Base-by-base conservation (phyloP, 2,113 vertebrate species). In the Mystacornis crossleyi region DNA sequence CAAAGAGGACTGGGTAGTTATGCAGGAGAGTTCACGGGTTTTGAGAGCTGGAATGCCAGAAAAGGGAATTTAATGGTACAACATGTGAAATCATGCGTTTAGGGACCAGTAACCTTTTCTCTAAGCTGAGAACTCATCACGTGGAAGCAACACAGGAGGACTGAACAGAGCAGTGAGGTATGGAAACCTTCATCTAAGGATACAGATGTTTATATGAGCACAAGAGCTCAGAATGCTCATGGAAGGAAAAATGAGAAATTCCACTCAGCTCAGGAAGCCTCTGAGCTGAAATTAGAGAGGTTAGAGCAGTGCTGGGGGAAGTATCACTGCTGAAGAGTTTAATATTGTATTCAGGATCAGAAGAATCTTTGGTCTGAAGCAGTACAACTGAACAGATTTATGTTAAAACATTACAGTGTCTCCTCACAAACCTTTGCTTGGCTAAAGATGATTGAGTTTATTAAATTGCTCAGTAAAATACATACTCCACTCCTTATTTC, bases 51-150 rank as follows among this genome's bases (percentile, higher is more conserved):
- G 62, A 80, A 82, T 70, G 54, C 45, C 67, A 92, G 50, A 80
- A 93, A 50, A 81, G 2, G 20, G 55, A 78, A 81, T 69, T 70
- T n/a, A 74, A 28, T 31, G 80, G 74, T 8, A 66, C 31, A 65
- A 60, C 23, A 45, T 29, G 62, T 73, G 86, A 97, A 95, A 81
- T 73, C 50, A 42, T 48, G 78, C 19, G 0, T 88, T 90, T 62
- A 83, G 54, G 45, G 64, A 86, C 71, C 6, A 0, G 62, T 19
- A 90, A 69, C 67, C 75, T 90, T 73, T 70, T 20, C 82, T 92
- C 82, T 60, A 95, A 92, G 60, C 75, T 67, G 82, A 95, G 80
- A 89, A 55, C 33, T 64, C 69, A 86, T 83, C 89, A 84, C 4
- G 2, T 64, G 60, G 67, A 95, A 77, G 51, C 51, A 81, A 29